These are phyloP conservation scores for Meghimatium bilineatum DNA, from an alignment of 2,888 invertebrate genomes.

Conservation along the genomic window DNA sequence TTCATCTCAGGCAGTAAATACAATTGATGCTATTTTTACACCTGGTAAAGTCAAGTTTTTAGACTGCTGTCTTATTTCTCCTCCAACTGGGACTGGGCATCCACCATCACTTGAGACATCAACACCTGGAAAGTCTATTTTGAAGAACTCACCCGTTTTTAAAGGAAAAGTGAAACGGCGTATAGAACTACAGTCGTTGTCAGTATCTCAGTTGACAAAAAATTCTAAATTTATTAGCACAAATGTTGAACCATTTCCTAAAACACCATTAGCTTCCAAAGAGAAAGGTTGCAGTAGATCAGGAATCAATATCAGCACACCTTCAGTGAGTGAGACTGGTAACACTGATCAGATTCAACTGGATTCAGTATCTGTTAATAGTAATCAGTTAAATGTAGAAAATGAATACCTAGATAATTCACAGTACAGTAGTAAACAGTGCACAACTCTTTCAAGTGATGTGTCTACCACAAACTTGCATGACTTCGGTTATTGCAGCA, in stretches of 20 bases:
- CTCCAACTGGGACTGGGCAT: constrained; percentile 29
- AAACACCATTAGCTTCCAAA: not conserved
- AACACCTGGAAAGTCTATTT: constrained; percentile 49
- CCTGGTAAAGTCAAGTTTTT: constrained; percentile 42
- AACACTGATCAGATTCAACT: not conserved
- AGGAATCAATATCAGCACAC: not conserved
- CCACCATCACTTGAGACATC: constrained; percentile 33
- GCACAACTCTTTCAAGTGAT: not conserved
- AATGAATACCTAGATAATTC: not conserved
- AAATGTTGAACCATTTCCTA: not conserved
- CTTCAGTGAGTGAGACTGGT: not conserved
- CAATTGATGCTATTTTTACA: not conserved
- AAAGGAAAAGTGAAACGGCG: constrained; percentile 23
- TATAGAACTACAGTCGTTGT: constrained; percentile 31
- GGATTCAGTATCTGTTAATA: not conserved
- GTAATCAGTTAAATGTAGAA: not conserved
- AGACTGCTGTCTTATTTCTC: constrained; percentile 10
- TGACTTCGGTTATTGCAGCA: not conserved
- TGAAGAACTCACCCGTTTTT: constrained; percentile 41
- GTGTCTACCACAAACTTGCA: not conserved
- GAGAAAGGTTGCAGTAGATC: not conserved
- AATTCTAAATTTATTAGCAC: not conserved
- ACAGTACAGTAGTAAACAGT: not conserved
- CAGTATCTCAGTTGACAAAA: not conserved
- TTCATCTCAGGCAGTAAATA: not conserved